Evolutionary conservation across 2,797 vertebrate genomes (phyloP).

Genomic region (Zonotrichia albicollis): DNA sequence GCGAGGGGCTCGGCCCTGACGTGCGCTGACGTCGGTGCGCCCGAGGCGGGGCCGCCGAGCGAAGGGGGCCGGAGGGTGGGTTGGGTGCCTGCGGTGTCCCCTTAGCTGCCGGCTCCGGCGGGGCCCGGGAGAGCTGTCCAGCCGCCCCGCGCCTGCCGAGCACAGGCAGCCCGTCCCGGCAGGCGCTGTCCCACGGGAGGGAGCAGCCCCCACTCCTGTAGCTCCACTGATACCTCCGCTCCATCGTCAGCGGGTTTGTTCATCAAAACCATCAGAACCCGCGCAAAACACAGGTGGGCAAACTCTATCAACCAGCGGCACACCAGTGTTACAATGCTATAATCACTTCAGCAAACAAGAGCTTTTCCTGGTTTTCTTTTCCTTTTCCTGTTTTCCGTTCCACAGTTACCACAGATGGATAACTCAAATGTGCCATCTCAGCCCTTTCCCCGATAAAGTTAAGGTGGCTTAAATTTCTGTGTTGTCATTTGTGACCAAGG

Average conservation of each 20-base stretch:
- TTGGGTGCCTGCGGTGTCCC: fast-evolving
- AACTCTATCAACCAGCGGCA: background rate
- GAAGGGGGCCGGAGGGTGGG: fast-evolving
- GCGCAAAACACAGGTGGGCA: background rate
- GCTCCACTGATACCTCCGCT: no score
- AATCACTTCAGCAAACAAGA: background rate
- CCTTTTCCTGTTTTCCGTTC: background rate
- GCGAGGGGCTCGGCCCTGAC: constrained; percentile 28
- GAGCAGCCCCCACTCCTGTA: background rate
- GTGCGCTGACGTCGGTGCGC: background rate
- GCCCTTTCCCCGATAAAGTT: background rate
- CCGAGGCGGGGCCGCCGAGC: background rate
- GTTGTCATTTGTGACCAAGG: fast-evolving
- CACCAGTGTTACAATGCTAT: background rate
- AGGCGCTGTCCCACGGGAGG: background rate
- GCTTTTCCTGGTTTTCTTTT: background rate
- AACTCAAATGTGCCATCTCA: background rate
- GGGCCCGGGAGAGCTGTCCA: background rate
- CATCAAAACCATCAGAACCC: background rate
- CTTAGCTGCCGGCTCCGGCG: no score
- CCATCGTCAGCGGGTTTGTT: no score
- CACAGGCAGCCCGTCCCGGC: background rate
- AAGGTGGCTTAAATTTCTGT: background rate
- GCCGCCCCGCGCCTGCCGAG: background rate
- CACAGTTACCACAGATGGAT: background rate